Evolutionary conservation across 1,140 invertebrate genomes (phyloP), one percentile per base, ranked within the genome.

Genomic region (Bombus huntii): DNA sequence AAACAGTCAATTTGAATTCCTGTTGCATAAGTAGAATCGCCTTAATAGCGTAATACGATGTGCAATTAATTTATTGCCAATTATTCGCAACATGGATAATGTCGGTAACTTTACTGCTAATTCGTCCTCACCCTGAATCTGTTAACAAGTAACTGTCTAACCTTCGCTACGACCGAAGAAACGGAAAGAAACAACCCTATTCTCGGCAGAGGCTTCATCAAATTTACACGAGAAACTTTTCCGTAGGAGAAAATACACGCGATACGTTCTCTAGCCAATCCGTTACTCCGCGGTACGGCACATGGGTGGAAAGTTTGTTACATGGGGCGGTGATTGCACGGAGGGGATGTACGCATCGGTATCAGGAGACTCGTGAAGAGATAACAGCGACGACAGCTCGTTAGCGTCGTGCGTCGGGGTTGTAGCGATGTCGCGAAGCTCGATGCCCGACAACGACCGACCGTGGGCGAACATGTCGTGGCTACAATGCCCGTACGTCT

Each of bases 371-470:
- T 84, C 81, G 85, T 83, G 81, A 88, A 88, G 68, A 84, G 83
- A 91, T 91, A 92, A 91, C 89, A 86, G 87, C 91, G 92, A 92
- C 90, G 92, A 90, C 90, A 92, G 93, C 93, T 94, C 93, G 92
- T 94, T 94, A 93, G 91, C 88, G 91, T 65, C 25, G 68, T 10
- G 86, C 85, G 70, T 65, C 66, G 86, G 75, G 86, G 86, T 88
- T 87, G 90, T 88, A 92, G 89, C 86, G 88, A 88, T 89, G 86
- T 90, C 86, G 88, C 91, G 93, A 93, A 91, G 91, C 86, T 88
- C 86, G 91, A 92, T 93, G 93, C 81, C 87, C 89, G 91, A 92
- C 93, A 93, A 91, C 89, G 79, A 71, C 28, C 31, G 53, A 73
- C 34, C 71, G 84, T 91, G 91, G 92, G 92, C 89, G 91, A 88